Evolutionary conservation across 1,140 invertebrate species (phyloP), one percentile per base, ranked within the genome.

Genomic region (Penaeus japonicus): DNA sequence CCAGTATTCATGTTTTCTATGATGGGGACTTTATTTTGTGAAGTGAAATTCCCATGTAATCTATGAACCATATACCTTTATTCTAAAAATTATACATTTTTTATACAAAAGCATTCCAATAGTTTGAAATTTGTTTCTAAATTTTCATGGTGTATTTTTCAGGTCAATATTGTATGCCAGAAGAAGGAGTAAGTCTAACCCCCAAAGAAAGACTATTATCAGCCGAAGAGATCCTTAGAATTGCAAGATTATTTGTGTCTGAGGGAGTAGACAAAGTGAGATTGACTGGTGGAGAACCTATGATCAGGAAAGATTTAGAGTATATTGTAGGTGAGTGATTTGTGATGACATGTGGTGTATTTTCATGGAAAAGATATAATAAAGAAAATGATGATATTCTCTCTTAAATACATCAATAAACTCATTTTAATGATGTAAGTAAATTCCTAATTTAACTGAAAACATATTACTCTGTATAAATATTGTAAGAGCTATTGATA

Each of bases 91-190:
- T 18, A 32, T 79, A 18, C n/a, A 10, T 78, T 39, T 12, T 35
- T 78, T 30, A 78, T 4, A 3, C 27, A 55, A n/a, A n/a, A n/a
- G n/a, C n/a, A n/a, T n/a, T n/a, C n/a, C n/a, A 59, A 24, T 20
- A 55, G 27, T 59, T 4, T 59, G 24, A 32, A 22, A 20, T 20
- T 22, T 73, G 20, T 73, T 73, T 17, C 54, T 73, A 0, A 15
- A 5, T 32, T 4, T 35, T 77, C 20, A 59, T 17, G 20, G 17
- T 47, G 59, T 17, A 4, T 4, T 24, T 55, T 32, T 10, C 47
- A 98, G 97, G 97, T 93, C 94, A 95, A 80, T 99, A 99, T 92
- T 99, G 98, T 92, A 99, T 99, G 98, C 98, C 98, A 32, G 96
- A 95, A 57, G 97, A 98, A 93, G 99, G 99, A 32, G 97, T 99